Evolutionary conservation across 2,888 invertebrate genomes (phyloP).

Genomic region (Lordiphosa fenestrarum): DNA sequence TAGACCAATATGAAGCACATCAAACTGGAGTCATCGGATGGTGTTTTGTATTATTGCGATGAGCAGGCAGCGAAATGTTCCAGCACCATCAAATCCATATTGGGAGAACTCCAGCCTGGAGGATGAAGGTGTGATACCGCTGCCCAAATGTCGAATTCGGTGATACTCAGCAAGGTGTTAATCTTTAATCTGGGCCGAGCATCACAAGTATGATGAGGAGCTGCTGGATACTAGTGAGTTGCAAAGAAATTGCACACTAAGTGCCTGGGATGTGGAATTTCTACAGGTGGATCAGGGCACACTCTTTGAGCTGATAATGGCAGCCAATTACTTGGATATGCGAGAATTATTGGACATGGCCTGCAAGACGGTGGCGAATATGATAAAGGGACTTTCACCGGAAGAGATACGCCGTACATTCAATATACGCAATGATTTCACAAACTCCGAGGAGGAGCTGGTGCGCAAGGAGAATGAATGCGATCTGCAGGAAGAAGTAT

Average conservation of each 20-base stretch:
- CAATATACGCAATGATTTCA: conserved; percentile 14
- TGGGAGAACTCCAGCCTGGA: conserved; percentile 23
- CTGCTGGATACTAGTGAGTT: not conserved
- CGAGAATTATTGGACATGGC: conserved; percentile 8
- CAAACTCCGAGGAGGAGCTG: conserved; percentile 6
- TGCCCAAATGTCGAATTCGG: conserved; percentile 36
- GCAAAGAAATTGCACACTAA: not conserved
- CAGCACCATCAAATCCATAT: conserved; percentile 25
- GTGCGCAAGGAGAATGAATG: not conserved
- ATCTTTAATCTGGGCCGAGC: conserved; percentile 27
- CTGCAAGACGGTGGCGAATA: conserved; percentile 21
- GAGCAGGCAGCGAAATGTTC: conserved; percentile 26
- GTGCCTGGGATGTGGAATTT: conserved; percentile 29
- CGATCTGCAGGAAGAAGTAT: not conserved
- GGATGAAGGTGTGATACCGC: conserved; percentile 19
- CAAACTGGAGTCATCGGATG: conserved; percentile 34
- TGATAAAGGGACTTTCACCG: conserved; percentile 14
- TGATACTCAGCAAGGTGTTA: conserved; percentile 20
- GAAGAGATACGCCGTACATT: conserved; percentile 19
- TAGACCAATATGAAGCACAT: conserved; percentile 4
- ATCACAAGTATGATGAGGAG: conserved; percentile 20
- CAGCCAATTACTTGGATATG: conserved; percentile 23
- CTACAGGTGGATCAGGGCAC: conserved; percentile 30
- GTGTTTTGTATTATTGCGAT: conserved; percentile 26
- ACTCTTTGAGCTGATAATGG: conserved; percentile 15